phyloP scores from a whole-genome alignment of 2,888 invertebrate genomes.

The Leptinotarsa peninsularis region DNA sequence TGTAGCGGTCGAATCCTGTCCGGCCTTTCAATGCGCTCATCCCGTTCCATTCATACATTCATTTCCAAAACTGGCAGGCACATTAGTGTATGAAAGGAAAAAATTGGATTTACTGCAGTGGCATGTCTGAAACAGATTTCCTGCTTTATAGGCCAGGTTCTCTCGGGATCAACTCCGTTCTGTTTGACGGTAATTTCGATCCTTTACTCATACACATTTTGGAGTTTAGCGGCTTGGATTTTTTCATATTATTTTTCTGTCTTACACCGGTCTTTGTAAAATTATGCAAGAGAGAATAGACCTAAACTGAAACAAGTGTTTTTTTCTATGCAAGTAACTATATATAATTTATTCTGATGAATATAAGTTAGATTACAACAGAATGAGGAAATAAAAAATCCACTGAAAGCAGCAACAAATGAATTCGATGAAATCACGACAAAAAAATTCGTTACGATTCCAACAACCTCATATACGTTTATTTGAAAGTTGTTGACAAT shows the following conservation, averaged over 20 bases:
- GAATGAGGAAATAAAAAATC: too few relatives aligned
- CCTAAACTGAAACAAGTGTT: too few relatives aligned
- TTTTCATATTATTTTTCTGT: neutral
- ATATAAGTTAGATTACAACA: too few relatives aligned
- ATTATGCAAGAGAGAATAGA: too few relatives aligned
- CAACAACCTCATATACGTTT: too few relatives aligned
- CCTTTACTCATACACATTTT: constrained; percentile 9
- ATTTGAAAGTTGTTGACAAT: too few relatives aligned
- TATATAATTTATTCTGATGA: too few relatives aligned
- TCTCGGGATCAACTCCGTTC: constrained; percentile 38
- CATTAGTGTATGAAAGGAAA: constrained; percentile 19
- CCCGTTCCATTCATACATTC: constrained; percentile 10
- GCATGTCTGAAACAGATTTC: constrained; percentile 60
- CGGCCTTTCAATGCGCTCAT: constrained; percentile 12
- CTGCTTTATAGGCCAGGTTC: constrained; percentile 54
- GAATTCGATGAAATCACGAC: too few relatives aligned
- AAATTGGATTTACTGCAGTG: constrained; percentile 56
- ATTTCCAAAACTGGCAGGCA: constrained; percentile 16
- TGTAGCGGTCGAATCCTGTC: neutral
- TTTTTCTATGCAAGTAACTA: too few relatives aligned
- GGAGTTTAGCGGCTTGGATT: neutral
- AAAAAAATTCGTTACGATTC: too few relatives aligned
- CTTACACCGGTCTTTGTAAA: too few relatives aligned
- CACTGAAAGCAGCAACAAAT: too few relatives aligned
- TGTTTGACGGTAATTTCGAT: constrained; percentile 12